Conservation (phyloP, 2,113 vertebrate species). For the Hippocampus zosterae region DNA sequence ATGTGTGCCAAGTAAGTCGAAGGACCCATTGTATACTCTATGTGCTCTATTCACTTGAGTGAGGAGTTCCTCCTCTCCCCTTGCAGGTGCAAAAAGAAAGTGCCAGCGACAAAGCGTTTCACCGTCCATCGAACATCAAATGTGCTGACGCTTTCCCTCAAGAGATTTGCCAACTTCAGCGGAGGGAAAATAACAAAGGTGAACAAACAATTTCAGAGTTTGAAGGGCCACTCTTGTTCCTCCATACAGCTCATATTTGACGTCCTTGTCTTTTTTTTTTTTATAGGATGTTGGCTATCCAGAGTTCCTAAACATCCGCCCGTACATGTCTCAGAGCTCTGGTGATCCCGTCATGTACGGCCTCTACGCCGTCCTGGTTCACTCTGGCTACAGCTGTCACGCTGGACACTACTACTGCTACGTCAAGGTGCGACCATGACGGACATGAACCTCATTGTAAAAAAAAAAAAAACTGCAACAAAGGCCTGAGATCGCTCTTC, state of each 20-base stretch:
- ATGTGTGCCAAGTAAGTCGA: conserved; percentile 88
- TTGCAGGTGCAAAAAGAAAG: conserved; percentile 90
- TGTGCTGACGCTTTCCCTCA: conserved; percentile 87
- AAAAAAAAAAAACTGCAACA: background rate
- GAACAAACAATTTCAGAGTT: conserved; percentile 6
- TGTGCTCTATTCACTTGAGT: conserved; percentile 3
- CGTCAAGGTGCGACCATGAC: conserved; percentile 77
- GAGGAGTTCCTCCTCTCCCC: background rate
- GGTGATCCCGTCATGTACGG: conserved; percentile 83
- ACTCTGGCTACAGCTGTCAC: conserved; percentile 92
- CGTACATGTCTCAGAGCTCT: conserved; percentile 87
- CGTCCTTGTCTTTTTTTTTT: background rate
- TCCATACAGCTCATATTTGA: background rate
- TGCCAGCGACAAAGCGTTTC: conserved; percentile 88
- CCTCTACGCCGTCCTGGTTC: conserved; percentile 92
- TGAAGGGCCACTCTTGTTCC: background rate
- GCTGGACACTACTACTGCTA: conserved; percentile 97
- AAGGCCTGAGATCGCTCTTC: background rate
- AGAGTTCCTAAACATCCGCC: conserved; percentile 86
- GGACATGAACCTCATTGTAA: background rate
- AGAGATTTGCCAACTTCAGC: conserved; percentile 87
- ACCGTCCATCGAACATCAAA: conserved; percentile 87
- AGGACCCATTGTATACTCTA: background rate
- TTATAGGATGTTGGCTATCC: conserved; percentile 88
- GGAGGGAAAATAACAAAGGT: conserved; percentile 96